A percentile compares a stretch with the other conserved stretches of the same genome.
Conservation (phyloP, 2,888 invertebrate species). For the Ochlodes sylvanus region DNA sequence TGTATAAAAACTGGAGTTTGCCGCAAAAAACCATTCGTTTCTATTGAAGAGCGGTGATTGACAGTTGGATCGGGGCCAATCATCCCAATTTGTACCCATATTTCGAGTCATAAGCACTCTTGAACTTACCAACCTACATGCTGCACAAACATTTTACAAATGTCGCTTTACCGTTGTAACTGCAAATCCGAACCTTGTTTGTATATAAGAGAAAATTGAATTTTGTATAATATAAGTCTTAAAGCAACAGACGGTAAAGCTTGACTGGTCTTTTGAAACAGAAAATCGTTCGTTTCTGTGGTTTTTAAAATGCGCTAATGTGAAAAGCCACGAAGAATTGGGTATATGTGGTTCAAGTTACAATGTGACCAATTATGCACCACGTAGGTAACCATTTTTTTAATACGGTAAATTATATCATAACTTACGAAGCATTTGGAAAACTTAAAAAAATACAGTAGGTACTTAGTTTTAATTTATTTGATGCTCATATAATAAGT, state of each 20-base stretch:
- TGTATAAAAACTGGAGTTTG: slow-evolving; percentile 16
- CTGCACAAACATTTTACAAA: slow-evolving; percentile 50
- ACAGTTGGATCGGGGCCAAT: slow-evolving; percentile 61
- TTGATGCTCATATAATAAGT: too few species aligned
- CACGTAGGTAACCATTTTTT: too few species aligned
- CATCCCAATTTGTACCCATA: slow-evolving; percentile 70
- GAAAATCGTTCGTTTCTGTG: slow-evolving; percentile 12
- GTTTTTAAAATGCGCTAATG: slow-evolving; percentile 40
- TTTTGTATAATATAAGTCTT: not conserved
- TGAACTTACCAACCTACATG: slow-evolving; percentile 51
- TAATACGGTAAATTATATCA: too few species aligned
- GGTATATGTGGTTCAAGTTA: not conserved
- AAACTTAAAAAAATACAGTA: too few species aligned
- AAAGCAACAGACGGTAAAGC: not conserved
- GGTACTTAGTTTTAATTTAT: too few species aligned
- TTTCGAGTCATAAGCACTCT: slow-evolving; percentile 54
- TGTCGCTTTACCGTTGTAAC: not conserved
- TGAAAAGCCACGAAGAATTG: not conserved
- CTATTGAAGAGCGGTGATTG: slow-evolving; percentile 57
- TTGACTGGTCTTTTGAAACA: not conserved
- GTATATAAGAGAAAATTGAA: not conserved
- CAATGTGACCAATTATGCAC: not conserved
- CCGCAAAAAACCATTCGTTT: slow-evolving; percentile 58
- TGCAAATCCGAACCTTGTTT: not conserved
- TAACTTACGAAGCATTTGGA: too few species aligned